Evolutionary conservation across 2,797 vertebrate genomes (phyloP).

Genomic region (Valencia hispanica): DNA sequence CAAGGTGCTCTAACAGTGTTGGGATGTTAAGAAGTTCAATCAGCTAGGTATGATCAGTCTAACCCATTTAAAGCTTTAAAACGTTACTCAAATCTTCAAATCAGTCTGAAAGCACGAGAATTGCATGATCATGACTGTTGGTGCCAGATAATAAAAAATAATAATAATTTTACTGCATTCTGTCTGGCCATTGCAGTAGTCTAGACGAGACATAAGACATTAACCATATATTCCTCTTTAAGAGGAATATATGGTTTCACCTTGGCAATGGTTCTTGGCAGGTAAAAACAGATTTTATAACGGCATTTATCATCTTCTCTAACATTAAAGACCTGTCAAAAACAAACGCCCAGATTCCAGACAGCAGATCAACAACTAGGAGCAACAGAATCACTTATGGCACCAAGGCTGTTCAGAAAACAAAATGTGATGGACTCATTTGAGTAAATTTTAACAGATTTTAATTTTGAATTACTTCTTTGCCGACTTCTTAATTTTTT

Average conservation of each 20-base stretch:
- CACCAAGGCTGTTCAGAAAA: neutral
- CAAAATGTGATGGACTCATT: neutral
- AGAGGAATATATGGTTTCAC: neutral
- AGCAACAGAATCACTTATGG: neutral
- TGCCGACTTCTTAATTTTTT: slow-evolving; percentile 5
- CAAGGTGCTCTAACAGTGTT: neutral
- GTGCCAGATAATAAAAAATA: no score
- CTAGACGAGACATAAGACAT: neutral
- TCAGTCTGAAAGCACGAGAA: neutral
- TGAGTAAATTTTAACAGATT: neutral
- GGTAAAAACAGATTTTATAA: neutral
- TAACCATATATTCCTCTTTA: neutral
- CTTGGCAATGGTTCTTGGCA: neutral
- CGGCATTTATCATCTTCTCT: neutral
- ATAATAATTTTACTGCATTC: no score
- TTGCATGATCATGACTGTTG: neutral
- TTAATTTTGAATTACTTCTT: neutral
- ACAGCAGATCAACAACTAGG: neutral
- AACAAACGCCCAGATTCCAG: neutral
- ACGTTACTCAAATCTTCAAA: neutral
- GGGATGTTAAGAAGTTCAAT: neutral
- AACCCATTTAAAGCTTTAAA: neutral
- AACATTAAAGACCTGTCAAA: neutral
- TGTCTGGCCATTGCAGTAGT: neutral
- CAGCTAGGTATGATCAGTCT: neutral